Evolutionary conservation across 2,113 vertebrate genomes (phyloP).

Genomic region (Psittacula cyanocephala): DNA sequence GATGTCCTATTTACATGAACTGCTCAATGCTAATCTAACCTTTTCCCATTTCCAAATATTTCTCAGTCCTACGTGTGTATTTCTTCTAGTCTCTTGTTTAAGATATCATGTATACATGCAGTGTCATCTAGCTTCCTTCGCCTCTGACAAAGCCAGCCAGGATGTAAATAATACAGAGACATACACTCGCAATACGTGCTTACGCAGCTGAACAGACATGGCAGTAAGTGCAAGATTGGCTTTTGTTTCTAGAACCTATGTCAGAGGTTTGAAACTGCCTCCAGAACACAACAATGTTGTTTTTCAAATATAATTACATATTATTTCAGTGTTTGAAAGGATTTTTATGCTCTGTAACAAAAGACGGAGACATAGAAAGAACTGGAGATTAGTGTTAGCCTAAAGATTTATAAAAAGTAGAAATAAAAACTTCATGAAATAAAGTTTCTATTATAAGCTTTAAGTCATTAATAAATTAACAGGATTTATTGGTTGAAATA

Average conservation of each 20-base stretch:
- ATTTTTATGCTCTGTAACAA: not conserved
- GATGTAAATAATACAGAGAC: not conserved
- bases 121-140: not conserved
- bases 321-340: not conserved
- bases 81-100: not conserved
- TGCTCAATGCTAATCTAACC: not conserved
- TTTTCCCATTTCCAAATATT: not conserved
- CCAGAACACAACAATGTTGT: not conserved
- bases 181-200: rapidly evolving
- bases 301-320: not conserved
- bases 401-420: conserved; percentile 7
- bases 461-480: conserved; percentile 8
- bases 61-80: rapidly evolving
- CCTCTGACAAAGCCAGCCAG: not conserved
- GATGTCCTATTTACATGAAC: not conserved
- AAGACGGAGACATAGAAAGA: not conserved
- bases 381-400: not conserved
- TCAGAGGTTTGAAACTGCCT: not conserved
- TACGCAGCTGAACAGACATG: not conserved
- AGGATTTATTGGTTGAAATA: conserved; percentile 26
- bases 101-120: not conserved
- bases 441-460: not conserved
- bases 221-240: not conserved
- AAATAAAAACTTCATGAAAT: conserved; percentile 20
- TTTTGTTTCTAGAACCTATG: not conserved